Evolutionary conservation across 37 sponge, comb jelly and placozoan genomes (phyloP), one percentile per base, ranked within the genome.

Genomic region (Axinella damicornis): DNA sequence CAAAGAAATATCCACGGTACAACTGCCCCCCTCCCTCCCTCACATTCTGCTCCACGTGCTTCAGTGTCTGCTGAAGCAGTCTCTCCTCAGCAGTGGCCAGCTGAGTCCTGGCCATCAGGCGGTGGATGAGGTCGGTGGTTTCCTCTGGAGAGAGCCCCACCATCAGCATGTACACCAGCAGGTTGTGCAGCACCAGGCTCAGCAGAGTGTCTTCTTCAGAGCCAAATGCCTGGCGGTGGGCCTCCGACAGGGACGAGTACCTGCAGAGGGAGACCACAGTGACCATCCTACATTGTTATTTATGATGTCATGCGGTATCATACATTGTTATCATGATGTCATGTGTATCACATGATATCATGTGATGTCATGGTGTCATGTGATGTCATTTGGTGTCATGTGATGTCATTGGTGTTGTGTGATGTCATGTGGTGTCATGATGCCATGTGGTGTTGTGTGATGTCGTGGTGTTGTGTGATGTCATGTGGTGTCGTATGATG

Each of bases 151-250:
- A 36, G 55, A 86, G 36, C 5, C 94, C 94, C 36, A 85, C 63
- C 60, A 79, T 74, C 41, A 88, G 74, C 90, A 93, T 88, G 83
- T 77, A 93, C 22, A 89, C 89, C 20, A 88, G 76, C 35, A 93
- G 82, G 83, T 93, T 85, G 55, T 88, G 77, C 6, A 89, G 62
- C n/a, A 85, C 58, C 15, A 79, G 32, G 58, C 87, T 93, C 53
- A 93, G 39, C 31, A 93, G 77, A 19, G 80, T 61, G 83, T 93
- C 94, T 61, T 93, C 94, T 41, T 85, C 91, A 57, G 33, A 55
- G 1, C 82, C 78, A 77, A 93, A 81, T 34, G 57, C 40, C 52
- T 59, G 71, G 4, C 85, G 77, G 13, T 67, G 57, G 2, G 52
- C 36, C 32, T 59, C 73, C 28, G 59, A 37, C 25, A 89, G 69